A percentile compares a stretch with the other conserved stretches of the same genome.
Evolutionary conservation across 2,797 vertebrate genomes (phyloP).

Genomic region (Muscicapa striata): DNA sequence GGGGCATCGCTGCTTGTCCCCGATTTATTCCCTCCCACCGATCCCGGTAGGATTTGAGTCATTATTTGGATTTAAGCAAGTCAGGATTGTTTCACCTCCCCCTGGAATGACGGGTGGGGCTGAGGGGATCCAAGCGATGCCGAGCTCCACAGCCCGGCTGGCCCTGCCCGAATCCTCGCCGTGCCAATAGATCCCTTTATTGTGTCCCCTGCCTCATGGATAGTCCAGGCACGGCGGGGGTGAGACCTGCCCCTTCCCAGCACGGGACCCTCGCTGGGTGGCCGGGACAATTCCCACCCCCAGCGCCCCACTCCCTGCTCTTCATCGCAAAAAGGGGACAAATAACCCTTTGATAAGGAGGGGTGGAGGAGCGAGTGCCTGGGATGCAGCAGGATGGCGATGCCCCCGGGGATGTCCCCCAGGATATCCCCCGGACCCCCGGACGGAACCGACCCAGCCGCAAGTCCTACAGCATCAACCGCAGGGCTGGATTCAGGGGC

Average conservation of each 20-base stretch:
- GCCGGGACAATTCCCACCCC: not conserved
- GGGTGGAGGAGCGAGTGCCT: fast-evolving
- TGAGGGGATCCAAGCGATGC: not conserved
- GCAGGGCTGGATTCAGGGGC: not conserved
- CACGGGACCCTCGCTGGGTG: not conserved
- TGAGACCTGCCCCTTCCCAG: not conserved
- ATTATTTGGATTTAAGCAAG: not conserved
- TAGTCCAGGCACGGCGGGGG: not conserved
- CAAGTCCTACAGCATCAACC: fast-evolving
- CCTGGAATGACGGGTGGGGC: fast-evolving
- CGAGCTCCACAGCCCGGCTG: not conserved
- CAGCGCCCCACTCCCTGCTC: not conserved
- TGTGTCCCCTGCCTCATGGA: not conserved
- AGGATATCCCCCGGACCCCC: not conserved
- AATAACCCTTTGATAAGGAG: not conserved
- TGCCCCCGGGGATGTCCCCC: not conserved
- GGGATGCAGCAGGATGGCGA: fast-evolving
- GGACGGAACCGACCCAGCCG: fast-evolving
- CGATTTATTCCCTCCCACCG: not conserved
- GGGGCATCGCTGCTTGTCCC: not conserved
- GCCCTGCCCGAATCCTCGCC: not conserved
- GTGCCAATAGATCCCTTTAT: not conserved
- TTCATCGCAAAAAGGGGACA: not conserved
- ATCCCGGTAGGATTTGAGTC: not conserved
- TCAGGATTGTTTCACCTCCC: not conserved